Base-by-base conservation (phyloP, 2,797 vertebrate genomes). In the Brachyalestes nurse region DNA sequence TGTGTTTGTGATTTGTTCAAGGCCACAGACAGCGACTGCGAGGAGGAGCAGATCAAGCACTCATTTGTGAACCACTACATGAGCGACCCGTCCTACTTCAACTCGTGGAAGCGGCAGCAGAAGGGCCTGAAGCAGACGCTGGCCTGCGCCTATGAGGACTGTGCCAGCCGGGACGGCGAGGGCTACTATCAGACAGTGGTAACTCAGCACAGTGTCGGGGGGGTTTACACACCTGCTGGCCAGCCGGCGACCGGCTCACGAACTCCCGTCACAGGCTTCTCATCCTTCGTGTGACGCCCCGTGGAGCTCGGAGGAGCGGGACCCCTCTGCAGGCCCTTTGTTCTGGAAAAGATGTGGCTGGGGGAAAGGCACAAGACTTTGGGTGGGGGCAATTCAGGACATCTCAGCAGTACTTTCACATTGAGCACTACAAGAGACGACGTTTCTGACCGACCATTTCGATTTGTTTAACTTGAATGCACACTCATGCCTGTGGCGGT, bases 31-130 rank as follows among this genome's bases (percentile, higher is more conserved):
- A 98, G 97, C 0, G 97, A 98, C 90, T 96, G 96, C 0, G 97
- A 99, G 90, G 97, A 98, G 0, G 95, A 96, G 82, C 89, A 96
- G 77, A 96, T 97, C 47, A 97, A 97, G 78, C 97, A 97, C 90
- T 99, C 97, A 28, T 99, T 99, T 0, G 97, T 99, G 88, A 99
- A 98, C 95, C 97, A 99, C 78, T 99, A 99, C 92, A 97, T 99
- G 97, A 99, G 97, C 2, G 97, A 99, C 91, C 97, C 97, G 77
- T 97, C 96, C 13, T 99, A 98, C 93, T 98, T 95, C 92, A 97
- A 96, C 92, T 98, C 97, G 0, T 99, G 97, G 97, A 98, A 98
- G 90, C 93, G 97, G 75, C 96, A 97, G 90, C 96, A 96, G 86
- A 97, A 97, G 72, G 95, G 95, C 75, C 90, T 96, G 51, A 95